Evolutionary conservation across 30 jellyfish, hydroid and myxozoan species (phyloP).

Genomic region (Nemopilema nomurai): DNA sequence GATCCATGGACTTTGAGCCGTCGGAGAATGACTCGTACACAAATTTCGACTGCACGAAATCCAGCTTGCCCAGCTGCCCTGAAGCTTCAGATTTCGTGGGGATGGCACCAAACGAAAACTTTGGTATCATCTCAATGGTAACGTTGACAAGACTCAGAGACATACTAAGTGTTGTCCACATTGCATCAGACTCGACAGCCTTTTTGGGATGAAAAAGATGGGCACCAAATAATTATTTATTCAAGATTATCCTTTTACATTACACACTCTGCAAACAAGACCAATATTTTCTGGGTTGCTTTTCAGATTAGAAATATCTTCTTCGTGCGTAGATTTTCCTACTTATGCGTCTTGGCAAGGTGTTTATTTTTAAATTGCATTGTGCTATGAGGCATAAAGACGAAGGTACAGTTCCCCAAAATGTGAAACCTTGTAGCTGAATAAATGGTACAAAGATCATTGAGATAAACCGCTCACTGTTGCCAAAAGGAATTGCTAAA

Average conservation of each 20-base stretch:
- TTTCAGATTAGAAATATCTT: no score
- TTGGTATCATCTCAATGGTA: constrained; percentile 81
- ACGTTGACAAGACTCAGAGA: constrained; percentile 88
- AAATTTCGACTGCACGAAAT: constrained; percentile 83
- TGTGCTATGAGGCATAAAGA: no score
- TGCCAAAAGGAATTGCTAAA: no score
- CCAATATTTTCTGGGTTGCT: no score
- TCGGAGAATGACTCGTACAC: constrained; percentile 96
- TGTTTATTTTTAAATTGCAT: no score
- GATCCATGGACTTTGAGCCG: constrained; percentile 92
- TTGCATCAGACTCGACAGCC: constrained; percentile 77
- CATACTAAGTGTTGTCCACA: constrained; percentile 95
- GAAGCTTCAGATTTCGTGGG: constrained; percentile 56
- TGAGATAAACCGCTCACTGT: no score
- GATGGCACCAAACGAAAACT: constrained; percentile 85
- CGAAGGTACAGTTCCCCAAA: no score
- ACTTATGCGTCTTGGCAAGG: no score
- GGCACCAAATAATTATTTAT: not conserved
- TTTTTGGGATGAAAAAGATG: not conserved
- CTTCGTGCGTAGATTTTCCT: no score
- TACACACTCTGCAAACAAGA: no score
- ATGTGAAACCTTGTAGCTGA: no score
- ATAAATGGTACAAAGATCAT: no score
- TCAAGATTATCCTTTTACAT: not conserved
- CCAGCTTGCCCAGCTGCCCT: constrained; percentile 79